Conservation (phyloP, 2,797 vertebrate species). For the Acanthiza pusilla region DNA sequence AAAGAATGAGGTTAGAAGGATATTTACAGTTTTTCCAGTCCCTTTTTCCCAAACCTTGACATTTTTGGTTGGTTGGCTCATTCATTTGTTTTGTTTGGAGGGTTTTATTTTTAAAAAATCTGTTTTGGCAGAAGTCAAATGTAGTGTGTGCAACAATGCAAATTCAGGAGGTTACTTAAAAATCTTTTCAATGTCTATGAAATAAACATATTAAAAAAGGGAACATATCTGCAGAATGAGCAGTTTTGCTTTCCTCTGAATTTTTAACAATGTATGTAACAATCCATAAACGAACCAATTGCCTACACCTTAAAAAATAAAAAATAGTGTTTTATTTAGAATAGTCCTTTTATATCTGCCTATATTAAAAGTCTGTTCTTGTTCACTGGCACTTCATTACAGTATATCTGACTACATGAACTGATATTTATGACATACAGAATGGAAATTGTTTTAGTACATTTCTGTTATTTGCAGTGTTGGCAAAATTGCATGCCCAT, state of each 20-base stretch:
- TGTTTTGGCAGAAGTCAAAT: neutral
- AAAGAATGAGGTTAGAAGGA: neutral
- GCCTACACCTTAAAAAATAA: neutral
- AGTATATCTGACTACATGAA: neutral
- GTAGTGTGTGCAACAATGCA: neutral
- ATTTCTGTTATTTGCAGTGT: neutral
- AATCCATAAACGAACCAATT: neutral
- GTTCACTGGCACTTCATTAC: neutral
- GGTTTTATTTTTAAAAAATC: neutral
- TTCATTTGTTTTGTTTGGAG: neutral
- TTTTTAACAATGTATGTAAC: neutral
- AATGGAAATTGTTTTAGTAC: neutral
- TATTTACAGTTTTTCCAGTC: neutral
- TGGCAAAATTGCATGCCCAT: neutral
- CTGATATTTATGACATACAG: neutral
- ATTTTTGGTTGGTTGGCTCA: accelerated
- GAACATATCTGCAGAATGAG: neutral
- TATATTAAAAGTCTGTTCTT: neutral
- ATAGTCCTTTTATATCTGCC: neutral
- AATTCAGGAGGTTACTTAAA: neutral
- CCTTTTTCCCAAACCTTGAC: neutral
- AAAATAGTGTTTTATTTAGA: neutral
- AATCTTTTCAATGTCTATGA: neutral
- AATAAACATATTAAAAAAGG: neutral
- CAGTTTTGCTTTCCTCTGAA: neutral